A percentile compares a stretch with the other conserved stretches of the same genome.
These are phyloP conservation scores for Bombus ignitus DNA, from an alignment of 1,140 invertebrate species.

Conservation along the genomic window DNA sequence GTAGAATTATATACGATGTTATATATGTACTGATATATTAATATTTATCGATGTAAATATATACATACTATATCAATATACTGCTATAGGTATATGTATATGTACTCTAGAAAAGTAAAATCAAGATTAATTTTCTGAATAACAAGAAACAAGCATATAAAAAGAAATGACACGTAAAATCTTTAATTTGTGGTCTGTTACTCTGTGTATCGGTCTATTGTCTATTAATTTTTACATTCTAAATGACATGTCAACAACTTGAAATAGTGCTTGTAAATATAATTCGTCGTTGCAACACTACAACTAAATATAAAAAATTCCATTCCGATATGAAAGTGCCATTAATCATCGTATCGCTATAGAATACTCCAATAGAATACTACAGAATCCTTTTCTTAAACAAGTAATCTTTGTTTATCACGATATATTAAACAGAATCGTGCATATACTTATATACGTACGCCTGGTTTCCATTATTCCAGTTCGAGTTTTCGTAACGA, in stretches of 20 bases:
- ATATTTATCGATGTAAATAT: too few species aligned
- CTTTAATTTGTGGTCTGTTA: too few species aligned
- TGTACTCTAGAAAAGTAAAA: background rate
- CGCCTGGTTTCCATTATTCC: background rate
- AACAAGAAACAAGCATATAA: too few species aligned
- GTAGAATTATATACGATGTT: background rate
- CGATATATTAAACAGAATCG: background rate
- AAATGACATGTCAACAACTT: background rate
- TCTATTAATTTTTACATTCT: too few species aligned
- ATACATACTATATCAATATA: too few species aligned
- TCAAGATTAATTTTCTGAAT: background rate
- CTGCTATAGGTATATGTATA: too few species aligned
- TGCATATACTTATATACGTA: background rate
- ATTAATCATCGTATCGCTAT: slow-evolving; percentile 1
- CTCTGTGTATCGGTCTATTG: too few species aligned
- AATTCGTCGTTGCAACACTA: too few species aligned
- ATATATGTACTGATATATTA: too few species aligned
- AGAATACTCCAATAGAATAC: background rate
- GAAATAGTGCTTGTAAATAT: background rate
- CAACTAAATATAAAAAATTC: background rate
- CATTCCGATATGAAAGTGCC: background rate
- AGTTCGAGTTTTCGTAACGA: background rate
- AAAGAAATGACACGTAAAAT: too few species aligned
- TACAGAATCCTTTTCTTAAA: background rate
- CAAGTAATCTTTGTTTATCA: background rate